A percentile compares a stretch with the other conserved stretches of the same genome.
Evolutionary conservation across 2,113 vertebrate genomes (phyloP).

Genomic region (Salvelinus namaycush): DNA sequence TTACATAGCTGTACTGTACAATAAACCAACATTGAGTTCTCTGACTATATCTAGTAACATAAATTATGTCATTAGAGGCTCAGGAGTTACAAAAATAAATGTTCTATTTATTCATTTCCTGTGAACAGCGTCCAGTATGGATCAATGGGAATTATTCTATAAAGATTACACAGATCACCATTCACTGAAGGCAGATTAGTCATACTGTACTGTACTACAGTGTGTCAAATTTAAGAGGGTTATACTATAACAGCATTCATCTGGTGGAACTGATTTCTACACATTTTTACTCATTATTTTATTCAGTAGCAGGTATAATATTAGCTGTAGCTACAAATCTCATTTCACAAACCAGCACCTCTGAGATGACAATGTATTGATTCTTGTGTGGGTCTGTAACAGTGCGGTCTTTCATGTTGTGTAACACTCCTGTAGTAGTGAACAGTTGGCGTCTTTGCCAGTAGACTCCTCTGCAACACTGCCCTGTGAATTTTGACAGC

Average conservation of each 20-base stretch:
- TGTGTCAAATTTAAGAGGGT: conserved; percentile 36
- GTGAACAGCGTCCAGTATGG: conserved; percentile 32
- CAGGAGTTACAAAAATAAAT: conserved; percentile 52
- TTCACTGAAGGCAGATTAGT: not conserved
- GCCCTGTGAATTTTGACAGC: conserved; percentile 73
- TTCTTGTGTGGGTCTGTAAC: not conserved
- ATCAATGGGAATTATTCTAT: conserved; percentile 43
- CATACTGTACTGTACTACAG: conserved; percentile 5
- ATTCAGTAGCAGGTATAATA: too few relatives aligned
- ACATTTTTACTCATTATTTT: too few relatives aligned
- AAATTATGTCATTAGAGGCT: conserved; percentile 46
- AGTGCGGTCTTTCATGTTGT: conserved; percentile 23
- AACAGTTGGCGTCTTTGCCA: conserved; percentile 43
- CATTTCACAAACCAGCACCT: too few relatives aligned
- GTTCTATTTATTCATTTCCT: conserved; percentile 44
- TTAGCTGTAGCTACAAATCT: not conserved
- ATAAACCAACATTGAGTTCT: conserved; percentile 52
- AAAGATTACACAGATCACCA: conserved; percentile 33
- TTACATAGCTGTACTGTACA: conserved; percentile 57
- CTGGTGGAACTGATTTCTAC: too few relatives aligned
- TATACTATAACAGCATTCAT: not conserved
- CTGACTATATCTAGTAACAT: conserved; percentile 55
- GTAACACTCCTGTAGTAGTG: conserved; percentile 31
- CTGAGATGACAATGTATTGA: conserved; percentile 9
- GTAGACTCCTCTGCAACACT: conserved; percentile 55